A percentile compares a stretch with the other conserved stretches of the same genome.
Conservation (phyloP, 2,888 invertebrate species). For the Dioctria rufipes region DNA sequence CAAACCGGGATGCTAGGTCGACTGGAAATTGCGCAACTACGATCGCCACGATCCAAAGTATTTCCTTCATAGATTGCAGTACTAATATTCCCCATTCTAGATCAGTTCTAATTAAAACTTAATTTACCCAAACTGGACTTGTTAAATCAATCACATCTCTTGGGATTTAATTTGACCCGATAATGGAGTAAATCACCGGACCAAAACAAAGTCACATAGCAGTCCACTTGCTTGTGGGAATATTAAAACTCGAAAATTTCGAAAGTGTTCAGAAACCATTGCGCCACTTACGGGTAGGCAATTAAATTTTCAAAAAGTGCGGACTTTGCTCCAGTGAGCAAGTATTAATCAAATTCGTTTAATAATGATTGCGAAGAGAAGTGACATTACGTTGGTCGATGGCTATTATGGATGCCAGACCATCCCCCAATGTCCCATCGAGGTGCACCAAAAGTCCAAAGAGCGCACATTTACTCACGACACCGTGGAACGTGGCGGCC, state of each 20-base stretch:
- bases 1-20: too few species aligned
- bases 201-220: conserved; percentile 38
- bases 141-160: too few species aligned
- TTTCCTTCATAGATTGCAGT: too few species aligned
- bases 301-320: conserved; percentile 48
- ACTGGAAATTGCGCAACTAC: too few species aligned
- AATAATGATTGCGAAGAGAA: conserved; percentile 23
- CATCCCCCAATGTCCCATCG: not conserved
- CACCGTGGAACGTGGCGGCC: conserved; percentile 41
- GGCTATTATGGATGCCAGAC: conserved; percentile 5
- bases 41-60: too few species aligned
- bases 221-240: not conserved
- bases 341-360: conserved; percentile 44
- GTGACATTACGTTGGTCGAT: not conserved
- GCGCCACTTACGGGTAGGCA: conserved; percentile 32
- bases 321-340: conserved; percentile 45
- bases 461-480: conserved; percentile 27
- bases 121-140: too few species aligned
- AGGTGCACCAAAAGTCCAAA: not conserved
- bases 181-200: conserved; percentile 18
- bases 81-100: too few species aligned
- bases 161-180: not conserved
- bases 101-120: too few species aligned
- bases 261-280: conserved; percentile 26
- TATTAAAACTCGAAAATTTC: conserved; percentile 5